phyloP scores from a whole-genome alignment of 2,888 invertebrate genomes.

The Himalopsyche kuldschensis region DNA sequence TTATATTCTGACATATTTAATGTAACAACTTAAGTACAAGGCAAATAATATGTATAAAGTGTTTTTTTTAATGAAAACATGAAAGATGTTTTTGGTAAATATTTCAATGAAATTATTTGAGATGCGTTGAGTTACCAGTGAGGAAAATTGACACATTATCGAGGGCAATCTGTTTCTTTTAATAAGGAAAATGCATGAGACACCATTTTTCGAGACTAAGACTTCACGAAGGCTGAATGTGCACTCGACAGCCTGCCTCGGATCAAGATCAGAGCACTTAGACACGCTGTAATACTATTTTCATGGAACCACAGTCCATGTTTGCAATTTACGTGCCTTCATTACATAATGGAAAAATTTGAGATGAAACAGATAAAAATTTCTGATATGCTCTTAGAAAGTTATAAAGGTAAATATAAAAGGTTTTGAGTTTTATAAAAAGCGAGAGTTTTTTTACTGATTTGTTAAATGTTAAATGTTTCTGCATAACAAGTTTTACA shows the following conservation, averaged over 20 bases:
- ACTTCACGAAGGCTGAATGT: neutral
- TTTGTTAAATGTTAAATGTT: too few relatives aligned
- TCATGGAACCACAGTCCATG: neutral
- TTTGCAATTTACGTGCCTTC: neutral
- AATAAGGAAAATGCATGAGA: neutral
- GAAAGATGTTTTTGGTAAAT: too few relatives aligned
- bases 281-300: neutral
- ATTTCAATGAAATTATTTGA: too few relatives aligned
- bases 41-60: too few relatives aligned
- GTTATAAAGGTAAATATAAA: too few relatives aligned
- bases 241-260: neutral
- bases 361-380: neutral
- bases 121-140: neutral
- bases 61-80: too few relatives aligned
- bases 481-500: too few relatives aligned
- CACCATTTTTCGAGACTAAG: neutral
- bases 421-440: too few relatives aligned
- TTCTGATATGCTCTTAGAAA: neutral
- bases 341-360: neutral
- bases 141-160: neutral
- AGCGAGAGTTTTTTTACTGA: too few relatives aligned
- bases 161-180: neutral
- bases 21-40: too few relatives aligned
- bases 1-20: too few relatives aligned
- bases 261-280: neutral